Conservation (phyloP, 2,797 vertebrate species). For the Epinephelus malabaricus region DNA sequence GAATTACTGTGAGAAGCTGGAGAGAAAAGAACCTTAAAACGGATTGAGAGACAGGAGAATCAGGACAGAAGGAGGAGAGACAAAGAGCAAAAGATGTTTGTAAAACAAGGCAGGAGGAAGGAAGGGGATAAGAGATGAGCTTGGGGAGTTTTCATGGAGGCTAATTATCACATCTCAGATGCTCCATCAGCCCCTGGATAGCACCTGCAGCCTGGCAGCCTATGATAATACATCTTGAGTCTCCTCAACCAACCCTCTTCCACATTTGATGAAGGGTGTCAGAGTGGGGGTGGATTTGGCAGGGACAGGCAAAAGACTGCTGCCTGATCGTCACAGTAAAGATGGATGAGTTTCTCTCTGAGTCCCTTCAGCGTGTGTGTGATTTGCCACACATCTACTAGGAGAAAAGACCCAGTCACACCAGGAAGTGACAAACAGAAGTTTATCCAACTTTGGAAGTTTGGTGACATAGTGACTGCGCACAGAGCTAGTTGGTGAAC, state of each 20-base stretch:
- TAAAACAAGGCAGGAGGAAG: neutral
- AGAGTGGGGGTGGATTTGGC: neutral
- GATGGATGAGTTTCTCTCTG: neutral
- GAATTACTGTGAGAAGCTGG: neutral
- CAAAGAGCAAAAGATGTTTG: neutral
- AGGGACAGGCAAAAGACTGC: slow-evolving; percentile 1
- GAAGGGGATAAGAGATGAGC: neutral
- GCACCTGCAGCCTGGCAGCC: slow-evolving; percentile 22
- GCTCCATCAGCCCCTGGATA: neutral
- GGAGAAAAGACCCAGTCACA: too few species aligned
- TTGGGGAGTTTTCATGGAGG: slow-evolving; percentile 12
- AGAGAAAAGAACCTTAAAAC: neutral
- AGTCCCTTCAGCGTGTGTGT: neutral
- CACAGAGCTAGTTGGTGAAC: neutral
- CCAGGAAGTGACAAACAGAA: neutral
- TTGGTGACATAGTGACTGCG: neutral
- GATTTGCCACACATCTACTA: too few species aligned
- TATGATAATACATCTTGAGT: slow-evolving; percentile 26
- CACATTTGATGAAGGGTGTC: neutral
- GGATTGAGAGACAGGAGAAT: neutral
- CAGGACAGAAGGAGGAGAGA: neutral
- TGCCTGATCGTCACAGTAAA: neutral
- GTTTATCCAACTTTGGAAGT: neutral
- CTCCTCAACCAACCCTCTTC: slow-evolving; percentile 1
- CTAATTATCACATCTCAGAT: slow-evolving; percentile 34